Evolutionary conservation across 2,797 vertebrate genomes (phyloP).

Genomic region (Hippopotamyrus pictus): DNA sequence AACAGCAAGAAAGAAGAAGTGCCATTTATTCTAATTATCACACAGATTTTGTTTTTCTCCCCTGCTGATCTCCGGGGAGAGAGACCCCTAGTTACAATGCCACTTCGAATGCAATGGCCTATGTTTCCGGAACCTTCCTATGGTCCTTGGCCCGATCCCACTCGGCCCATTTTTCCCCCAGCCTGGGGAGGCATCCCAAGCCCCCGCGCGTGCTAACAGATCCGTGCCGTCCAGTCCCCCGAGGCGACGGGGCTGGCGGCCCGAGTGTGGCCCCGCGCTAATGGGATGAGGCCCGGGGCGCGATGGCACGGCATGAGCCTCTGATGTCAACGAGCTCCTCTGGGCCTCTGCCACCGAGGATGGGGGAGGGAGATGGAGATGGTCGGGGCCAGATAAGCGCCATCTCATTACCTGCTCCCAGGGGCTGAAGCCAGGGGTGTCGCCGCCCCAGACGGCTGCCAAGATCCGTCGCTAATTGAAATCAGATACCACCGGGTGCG

Average conservation of each 20-base stretch:
- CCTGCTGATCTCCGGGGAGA: background rate
- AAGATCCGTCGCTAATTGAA: constrained; percentile 60
- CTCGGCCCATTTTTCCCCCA: background rate
- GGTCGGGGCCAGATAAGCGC: constrained; percentile 51
- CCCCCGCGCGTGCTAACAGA: background rate
- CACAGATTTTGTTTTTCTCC: constrained; percentile 42
- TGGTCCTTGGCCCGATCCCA: background rate
- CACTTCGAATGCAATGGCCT: background rate
- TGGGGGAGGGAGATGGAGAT: constrained; percentile 46
- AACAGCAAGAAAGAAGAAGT: background rate
- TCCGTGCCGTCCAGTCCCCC: constrained; percentile 56
- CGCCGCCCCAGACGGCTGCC: constrained; percentile 48
- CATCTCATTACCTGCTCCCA: constrained; percentile 65
- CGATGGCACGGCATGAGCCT: constrained; percentile 58
- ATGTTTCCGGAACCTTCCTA: background rate
- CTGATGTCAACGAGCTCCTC: constrained; percentile 59
- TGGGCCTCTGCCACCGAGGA: constrained; percentile 43
- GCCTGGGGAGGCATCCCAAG: background rate
- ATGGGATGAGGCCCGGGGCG: constrained; percentile 55
- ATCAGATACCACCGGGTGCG: constrained; percentile 56
- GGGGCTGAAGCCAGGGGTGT: constrained; percentile 55
- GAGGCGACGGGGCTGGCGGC: constrained; percentile 55
- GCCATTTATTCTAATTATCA: constrained; percentile 30
- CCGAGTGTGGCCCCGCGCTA: constrained; percentile 48
- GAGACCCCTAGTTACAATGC: background rate